Percentiles rank a stretch among this genome's conserved stretches.
Conservation (phyloP, 1,140 invertebrate genomes). For the Drosophila lacertosa region DNA sequence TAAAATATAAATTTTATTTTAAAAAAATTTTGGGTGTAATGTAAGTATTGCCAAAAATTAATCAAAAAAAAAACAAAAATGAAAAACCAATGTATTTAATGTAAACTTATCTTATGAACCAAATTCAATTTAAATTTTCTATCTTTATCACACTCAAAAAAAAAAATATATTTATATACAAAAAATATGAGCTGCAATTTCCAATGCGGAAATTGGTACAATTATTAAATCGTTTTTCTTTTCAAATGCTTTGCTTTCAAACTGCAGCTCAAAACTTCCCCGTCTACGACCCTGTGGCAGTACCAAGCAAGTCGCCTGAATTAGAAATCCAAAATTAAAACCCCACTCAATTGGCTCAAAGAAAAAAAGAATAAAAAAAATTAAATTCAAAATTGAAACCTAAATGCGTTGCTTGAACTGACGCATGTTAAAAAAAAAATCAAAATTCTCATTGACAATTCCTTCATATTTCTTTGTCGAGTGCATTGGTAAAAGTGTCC, state of each 20-base stretch:
- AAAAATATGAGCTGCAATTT: conserved; percentile 22
- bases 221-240: conserved; percentile 5
- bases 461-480: conserved; percentile 41
- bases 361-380: conserved; percentile 3
- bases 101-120: conserved; percentile 59
- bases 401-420: conserved; percentile 30
- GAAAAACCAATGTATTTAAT: conserved; percentile 64
- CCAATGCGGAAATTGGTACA: conserved; percentile 23
- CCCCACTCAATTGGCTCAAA: conserved; percentile 12
- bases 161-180: no score
- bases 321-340: conserved; percentile 21
- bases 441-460: conserved; percentile 51
- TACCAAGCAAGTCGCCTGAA: conserved; percentile 37
- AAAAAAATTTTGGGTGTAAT: conserved; percentile 84
- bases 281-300: conserved; percentile 3
- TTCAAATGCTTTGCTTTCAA: conserved; percentile 15
- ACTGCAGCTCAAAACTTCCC: conserved; percentile 19
- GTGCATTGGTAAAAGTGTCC: conserved; percentile 44
- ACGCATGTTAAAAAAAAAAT: conserved; percentile 11
- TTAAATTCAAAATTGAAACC: conserved; percentile 21
- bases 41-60: conserved; percentile 79
- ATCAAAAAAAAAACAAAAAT: conserved; percentile 41
- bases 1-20: conserved; percentile 84
- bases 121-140: conserved; percentile 38
- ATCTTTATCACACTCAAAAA: conserved; percentile 17